Base-by-base conservation (phyloP, 2,113 vertebrate species). In the Puma concolor region DNA sequence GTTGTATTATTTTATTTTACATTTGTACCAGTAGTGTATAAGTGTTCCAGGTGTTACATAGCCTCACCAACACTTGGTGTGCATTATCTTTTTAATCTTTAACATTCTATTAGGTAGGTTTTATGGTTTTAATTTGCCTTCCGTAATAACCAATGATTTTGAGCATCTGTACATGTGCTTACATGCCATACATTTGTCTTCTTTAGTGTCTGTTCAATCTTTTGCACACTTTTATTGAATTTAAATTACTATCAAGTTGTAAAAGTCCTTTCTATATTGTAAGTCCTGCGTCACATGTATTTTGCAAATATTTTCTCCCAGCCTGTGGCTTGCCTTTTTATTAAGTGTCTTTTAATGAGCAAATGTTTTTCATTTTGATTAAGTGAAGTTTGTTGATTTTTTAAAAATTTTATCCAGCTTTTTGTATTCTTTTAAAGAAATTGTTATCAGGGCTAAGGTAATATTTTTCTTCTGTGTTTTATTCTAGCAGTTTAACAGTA, bases 401-500 rank as follows among this genome's bases (percentile, higher is more conserved):
- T 29, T 15, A 48, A 94, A 94, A 50, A 31, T 72, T 54, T 63
- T 71, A 48, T 66, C 4, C 11, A 76, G 29, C 16, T 36, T 94
- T 94, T 81, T 85, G 27, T 97, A 23, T 81, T 93, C 38, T 84
- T 95, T 89, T 76, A 67, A 92, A 84, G 88, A 92, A 94, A 57
- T 79, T 7, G 14, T 48, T 72, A 10, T 96, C 2, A 92, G 82
- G 9, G 4, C 13, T 69, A 23, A 88, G 31, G 7, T 87, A 33
- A 88, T 19, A 60, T 91, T 95, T 88, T 93, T 94, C 69, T 94
- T 38, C 23, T 48, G 44, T 88, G 41, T 96, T 95, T 92, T 93
- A 31, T 94, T 69, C 29, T 89, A 89, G n/a, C 31, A 88, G 19
- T 60, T 17, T 60, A 60, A 25, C 21, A 60, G 25, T 25, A 60